Conservation (phyloP, 2,113 vertebrate species). For the Merops nubicus region DNA sequence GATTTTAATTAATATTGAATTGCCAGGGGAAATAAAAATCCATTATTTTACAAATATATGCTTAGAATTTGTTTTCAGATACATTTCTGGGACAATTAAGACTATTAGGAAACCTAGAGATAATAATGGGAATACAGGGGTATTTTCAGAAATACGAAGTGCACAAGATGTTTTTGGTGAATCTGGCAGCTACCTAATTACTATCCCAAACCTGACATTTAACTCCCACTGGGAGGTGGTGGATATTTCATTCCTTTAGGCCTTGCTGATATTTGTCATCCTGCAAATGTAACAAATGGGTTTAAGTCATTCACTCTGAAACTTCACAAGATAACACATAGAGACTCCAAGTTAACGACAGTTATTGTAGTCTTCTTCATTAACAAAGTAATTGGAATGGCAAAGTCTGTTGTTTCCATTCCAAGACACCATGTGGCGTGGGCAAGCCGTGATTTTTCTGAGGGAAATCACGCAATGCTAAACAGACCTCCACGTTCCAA, state of each 20-base stretch:
- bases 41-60: slow-evolving; percentile 44
- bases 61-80: slow-evolving; percentile 20
- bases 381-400: background rate
- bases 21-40: slow-evolving; percentile 32
- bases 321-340: background rate
- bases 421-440: background rate
- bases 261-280: background rate
- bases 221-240: background rate
- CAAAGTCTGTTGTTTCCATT: background rate
- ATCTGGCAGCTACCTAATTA: background rate
- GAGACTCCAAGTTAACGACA: background rate
- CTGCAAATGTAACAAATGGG: background rate
- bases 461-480: background rate
- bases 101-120: background rate
- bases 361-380: background rate
- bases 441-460: background rate
- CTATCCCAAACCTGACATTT: background rate
- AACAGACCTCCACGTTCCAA: background rate
- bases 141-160: background rate
- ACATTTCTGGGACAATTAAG: background rate
- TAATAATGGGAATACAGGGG: background rate
- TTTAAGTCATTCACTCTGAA: background rate
- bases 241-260: background rate
- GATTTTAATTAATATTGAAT: slow-evolving; percentile 63
- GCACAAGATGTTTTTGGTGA: background rate